phyloP scores from a whole-genome alignment of 2,888 invertebrate genomes.

The Tiliacea citrago region DNA sequence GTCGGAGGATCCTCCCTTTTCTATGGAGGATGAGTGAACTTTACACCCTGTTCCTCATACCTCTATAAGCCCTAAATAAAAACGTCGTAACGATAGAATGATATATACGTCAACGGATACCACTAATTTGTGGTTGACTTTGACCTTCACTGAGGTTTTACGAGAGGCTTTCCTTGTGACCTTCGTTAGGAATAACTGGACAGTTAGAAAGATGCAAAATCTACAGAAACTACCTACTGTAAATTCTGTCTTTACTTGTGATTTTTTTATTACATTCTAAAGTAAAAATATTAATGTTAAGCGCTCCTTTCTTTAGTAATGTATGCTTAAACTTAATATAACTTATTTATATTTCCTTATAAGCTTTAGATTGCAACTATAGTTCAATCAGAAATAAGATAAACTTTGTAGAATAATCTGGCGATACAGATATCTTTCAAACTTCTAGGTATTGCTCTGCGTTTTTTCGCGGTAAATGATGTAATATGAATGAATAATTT shows the following conservation, averaged over 20 bases:
- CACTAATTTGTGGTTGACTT: constrained; percentile 34
- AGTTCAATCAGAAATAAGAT: not conserved
- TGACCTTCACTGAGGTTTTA: constrained; percentile 45
- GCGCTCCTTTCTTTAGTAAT: not conserved
- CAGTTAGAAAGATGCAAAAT: constrained; percentile 2
- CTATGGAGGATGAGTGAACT: no score
- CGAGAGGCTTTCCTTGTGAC: constrained; percentile 27
- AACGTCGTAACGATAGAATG: not conserved
- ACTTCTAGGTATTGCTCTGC: not conserved
- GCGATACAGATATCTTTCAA: not conserved
- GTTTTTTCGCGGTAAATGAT: constrained; percentile 13
- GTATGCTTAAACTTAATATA: not conserved
- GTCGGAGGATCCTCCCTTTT: no score
- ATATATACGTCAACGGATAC: not conserved
- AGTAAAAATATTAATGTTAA: constrained; percentile 1
- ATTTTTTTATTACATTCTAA: not conserved
- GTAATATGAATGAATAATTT: constrained; percentile 13
- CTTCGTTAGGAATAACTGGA: not conserved
- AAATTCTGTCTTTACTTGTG: not conserved
- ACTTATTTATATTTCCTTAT: not conserved
- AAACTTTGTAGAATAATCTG: not conserved
- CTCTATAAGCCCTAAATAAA: not conserved
- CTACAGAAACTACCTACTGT: no score
- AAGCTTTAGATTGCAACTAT: not conserved
- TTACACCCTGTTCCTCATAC: no score